These are phyloP conservation scores for Diarsia rubi DNA, from an alignment of 2,888 invertebrate species.

Conservation along the genomic window DNA sequence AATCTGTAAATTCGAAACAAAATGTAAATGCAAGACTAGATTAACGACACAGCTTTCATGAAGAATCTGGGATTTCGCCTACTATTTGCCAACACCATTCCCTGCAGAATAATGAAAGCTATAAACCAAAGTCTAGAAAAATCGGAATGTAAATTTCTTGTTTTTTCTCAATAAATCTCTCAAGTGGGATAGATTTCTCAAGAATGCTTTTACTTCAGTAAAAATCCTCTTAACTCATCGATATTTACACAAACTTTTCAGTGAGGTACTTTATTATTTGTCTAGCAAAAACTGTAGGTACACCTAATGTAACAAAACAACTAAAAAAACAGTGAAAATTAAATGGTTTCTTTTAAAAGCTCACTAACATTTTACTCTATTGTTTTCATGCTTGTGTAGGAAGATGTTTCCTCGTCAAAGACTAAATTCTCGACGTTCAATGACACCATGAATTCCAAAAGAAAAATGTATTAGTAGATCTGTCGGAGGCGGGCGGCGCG, in stretches of 20 bases:
- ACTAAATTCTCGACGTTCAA: conserved; percentile 63
- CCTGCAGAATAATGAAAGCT: conserved; percentile 29
- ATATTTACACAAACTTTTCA: conserved; percentile 41
- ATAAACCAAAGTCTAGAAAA: conserved; percentile 45
- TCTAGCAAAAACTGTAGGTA: not conserved
- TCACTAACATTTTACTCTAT: conserved; percentile 31
- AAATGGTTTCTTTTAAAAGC: conserved; percentile 18
- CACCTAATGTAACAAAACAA: conserved; percentile 3
- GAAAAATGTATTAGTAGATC: conserved; percentile 66
- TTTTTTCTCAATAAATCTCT: conserved; percentile 41
- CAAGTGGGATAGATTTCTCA: conserved; percentile 18
- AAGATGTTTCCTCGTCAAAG: conserved; percentile 52
- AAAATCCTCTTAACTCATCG: conserved; percentile 22
- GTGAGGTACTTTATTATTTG: conserved; percentile 15
- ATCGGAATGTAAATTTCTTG: conserved; percentile 35
- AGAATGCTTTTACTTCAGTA: conserved; percentile 23
- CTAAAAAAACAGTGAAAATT: conserved; percentile 24
- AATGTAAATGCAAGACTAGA: conserved; percentile 14
- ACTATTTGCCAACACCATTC: conserved; percentile 21
- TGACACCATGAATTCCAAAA: conserved; percentile 66
- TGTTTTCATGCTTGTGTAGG: conserved; percentile 55
- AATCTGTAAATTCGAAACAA: conserved; percentile 15
- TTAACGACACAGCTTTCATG: not conserved
- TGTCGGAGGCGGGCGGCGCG: conserved; percentile 57
- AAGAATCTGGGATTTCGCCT: conserved; percentile 6